phyloP scores from a whole-genome alignment of 2,797 vertebrate species.

The Phrynocephalus forsythii region DNA sequence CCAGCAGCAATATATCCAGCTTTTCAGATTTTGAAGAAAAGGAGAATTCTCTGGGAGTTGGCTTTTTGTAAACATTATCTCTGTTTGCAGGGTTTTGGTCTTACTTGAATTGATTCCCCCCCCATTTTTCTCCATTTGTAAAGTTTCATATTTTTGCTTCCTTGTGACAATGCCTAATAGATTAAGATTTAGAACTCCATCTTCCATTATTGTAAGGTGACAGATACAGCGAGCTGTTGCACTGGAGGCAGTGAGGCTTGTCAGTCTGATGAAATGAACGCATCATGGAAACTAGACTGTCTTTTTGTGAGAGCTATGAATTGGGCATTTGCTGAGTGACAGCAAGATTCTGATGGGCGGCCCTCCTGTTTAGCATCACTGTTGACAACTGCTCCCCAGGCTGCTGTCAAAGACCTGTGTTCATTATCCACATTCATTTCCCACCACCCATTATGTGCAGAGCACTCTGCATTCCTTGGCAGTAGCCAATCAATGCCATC shows the following conservation, averaged over 20 bases:
- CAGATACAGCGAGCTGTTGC: slow-evolving; percentile 59
- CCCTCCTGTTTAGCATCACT: slow-evolving; percentile 43
- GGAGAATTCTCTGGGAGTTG: background rate
- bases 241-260: slow-evolving; percentile 42
- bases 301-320: slow-evolving; percentile 64
- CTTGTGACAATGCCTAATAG: slow-evolving; percentile 56
- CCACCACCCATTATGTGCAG: slow-evolving; percentile 49
- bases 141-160: background rate
- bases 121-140: background rate
- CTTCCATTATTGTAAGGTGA: slow-evolving; percentile 50
- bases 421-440: slow-evolving; percentile 46
- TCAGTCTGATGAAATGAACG: slow-evolving; percentile 64
- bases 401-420: slow-evolving; percentile 43
- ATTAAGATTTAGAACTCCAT: slow-evolving; percentile 69
- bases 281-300: slow-evolving; percentile 64
- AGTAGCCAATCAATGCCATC: slow-evolving; percentile 54
- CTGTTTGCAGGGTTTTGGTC: background rate
- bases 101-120: background rate
- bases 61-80: background rate
- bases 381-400: slow-evolving; percentile 48
- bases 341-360: slow-evolving; percentile 56
- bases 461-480: slow-evolving; percentile 56
- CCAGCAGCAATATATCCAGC: background rate
- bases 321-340: slow-evolving; percentile 61
- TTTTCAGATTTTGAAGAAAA: background rate